Evolutionary conservation across 2,113 vertebrate genomes (phyloP).

Genomic region (Ahaetulla prasina): DNA sequence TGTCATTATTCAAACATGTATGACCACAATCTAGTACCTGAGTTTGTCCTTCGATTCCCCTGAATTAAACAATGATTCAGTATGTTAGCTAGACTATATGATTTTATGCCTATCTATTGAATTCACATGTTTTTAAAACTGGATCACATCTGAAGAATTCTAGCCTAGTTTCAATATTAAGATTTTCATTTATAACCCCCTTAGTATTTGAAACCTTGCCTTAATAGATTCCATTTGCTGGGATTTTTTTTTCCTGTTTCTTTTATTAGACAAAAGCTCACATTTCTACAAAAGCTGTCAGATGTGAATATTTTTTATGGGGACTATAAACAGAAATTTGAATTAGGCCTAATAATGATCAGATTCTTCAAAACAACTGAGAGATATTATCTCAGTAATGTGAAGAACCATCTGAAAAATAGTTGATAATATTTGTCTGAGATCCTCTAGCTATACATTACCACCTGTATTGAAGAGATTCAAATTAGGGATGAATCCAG

Average conservation of each 20-base stretch:
- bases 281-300: not conserved
- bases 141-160: slow-evolving; percentile 34
- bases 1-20: slow-evolving; percentile 10
- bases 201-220: slow-evolving; percentile 36
- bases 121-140: slow-evolving; percentile 7
- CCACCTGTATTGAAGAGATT: not conserved
- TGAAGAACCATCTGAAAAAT: not conserved
- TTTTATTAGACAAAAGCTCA: not conserved
- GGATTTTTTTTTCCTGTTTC: not conserved
- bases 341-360: not conserved
- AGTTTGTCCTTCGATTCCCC: not conserved
- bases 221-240: slow-evolving; percentile 37
- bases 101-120: not conserved
- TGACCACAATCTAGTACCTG: not conserved
- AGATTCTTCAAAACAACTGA: not conserved
- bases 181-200: slow-evolving; percentile 30
- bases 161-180: slow-evolving; percentile 38
- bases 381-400: not conserved
- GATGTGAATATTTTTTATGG: not conserved
- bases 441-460: not conserved
- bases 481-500: not conserved
- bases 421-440: not conserved
- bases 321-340: not conserved
- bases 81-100: not conserved
- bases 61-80: not conserved